Base-by-base conservation (phyloP, 2,888 invertebrate genomes). In the Polyommatus icarus region DNA sequence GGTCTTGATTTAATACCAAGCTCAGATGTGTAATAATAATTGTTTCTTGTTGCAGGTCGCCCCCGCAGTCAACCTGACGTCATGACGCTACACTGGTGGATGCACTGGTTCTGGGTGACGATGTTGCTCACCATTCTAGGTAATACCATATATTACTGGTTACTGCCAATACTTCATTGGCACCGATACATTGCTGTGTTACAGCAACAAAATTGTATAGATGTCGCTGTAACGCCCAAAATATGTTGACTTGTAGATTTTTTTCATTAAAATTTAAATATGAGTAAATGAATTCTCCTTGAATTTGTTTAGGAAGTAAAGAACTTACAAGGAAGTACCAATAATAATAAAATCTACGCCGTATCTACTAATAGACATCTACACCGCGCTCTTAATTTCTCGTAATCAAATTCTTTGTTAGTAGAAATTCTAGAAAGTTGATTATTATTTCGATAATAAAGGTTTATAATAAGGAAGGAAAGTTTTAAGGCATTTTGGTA, bases 61-160 rank as follows among this genome's bases (percentile, higher is more conserved):
- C 80, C 79, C 79, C 78, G 81, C 82, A 80, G 79, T 82, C 83
- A 91, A 84, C 83, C 92, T 89, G 88, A 82, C 94, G 93, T 96
- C 96, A 97, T 97, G 97, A 97, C 97, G 92, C 95, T 96, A 87
- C 97, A 97, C 91, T 97, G 96, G 97, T 97, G 97, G 97, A 97
- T 97, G 95, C 97, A 97, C 91, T 97, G 97, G 97, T 97, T 97
- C 93, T 97, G 97, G 97, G 96, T 97, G 94, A 97, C 97, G 88
- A 88, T 90, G 88, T 91, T 94, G 88, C 87, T 94, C 81, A 85
- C 88, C 81, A 84, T 91, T 81, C 84, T 88, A 80, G 91, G 94
- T 94, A 84, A 67, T 24, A 20, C 10, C n/a, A n/a, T n/a, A n/a
- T 12, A 8, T 10, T 24, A 67, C 24, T 15, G 10, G 10, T 46